These are phyloP conservation scores for Solen grandis DNA, from an alignment of 1,140 invertebrate genomes.

Conservation along the genomic window DNA sequence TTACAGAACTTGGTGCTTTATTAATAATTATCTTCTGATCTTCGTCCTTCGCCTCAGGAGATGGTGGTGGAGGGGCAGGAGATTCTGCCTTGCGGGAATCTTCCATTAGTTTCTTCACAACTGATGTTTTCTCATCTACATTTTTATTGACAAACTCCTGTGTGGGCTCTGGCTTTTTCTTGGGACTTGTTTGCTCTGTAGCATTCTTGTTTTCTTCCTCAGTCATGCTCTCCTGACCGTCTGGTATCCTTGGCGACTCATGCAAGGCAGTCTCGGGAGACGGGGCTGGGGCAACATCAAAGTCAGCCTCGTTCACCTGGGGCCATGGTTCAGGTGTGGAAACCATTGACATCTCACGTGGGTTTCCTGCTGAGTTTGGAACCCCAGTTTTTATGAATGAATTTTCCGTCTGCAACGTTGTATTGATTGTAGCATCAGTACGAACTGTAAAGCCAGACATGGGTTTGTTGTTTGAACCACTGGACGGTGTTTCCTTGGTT, in stretches of 20 bases:
- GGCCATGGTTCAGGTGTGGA: slow-evolving; percentile 71
- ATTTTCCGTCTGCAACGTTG: slow-evolving; percentile 41
- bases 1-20: slow-evolving; percentile 29
- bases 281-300: slow-evolving; percentile 51
- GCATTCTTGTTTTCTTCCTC: background rate
- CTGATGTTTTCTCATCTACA: background rate
- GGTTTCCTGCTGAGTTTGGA: slow-evolving; percentile 9
- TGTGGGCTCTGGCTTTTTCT: slow-evolving; percentile 4
- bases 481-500: slow-evolving; percentile 50
- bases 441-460: slow-evolving; percentile 14
- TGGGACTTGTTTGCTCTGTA: background rate
- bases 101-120: slow-evolving; percentile 45
- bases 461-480: slow-evolving; percentile 12
- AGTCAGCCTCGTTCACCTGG: slow-evolving; percentile 69
- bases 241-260: background rate
- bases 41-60: slow-evolving; percentile 66
- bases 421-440: slow-evolving; percentile 39
- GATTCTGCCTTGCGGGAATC: slow-evolving; percentile 62
- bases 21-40: slow-evolving; percentile 1
- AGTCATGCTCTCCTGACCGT: background rate
- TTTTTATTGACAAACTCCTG: slow-evolving; percentile 38
- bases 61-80: slow-evolving; percentile 71
- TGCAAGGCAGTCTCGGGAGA: slow-evolving; percentile 41
- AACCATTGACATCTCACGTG: slow-evolving; percentile 51
- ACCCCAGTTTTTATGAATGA: slow-evolving; percentile 42